Percentiles rank a stretch among this genome's conserved stretches.
Conservation (phyloP, 2,888 invertebrate species). For the Linyphia triangularis region DNA sequence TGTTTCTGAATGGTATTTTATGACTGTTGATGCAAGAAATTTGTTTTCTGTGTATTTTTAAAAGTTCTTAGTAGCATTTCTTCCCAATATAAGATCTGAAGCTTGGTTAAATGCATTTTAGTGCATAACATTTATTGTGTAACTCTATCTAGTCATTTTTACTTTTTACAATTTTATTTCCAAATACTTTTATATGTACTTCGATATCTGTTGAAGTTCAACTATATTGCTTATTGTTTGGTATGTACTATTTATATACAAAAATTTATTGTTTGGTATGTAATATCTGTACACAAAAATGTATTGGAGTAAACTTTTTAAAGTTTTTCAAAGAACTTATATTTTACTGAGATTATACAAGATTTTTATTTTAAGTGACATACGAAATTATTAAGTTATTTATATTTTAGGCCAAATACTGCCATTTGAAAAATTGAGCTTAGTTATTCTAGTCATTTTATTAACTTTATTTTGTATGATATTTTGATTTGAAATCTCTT, state of each 20-base stretch:
- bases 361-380: too few relatives aligned
- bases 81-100: not conserved
- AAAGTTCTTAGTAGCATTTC: not conserved
- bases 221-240: too few relatives aligned
- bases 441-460: not conserved
- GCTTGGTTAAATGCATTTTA: slow-evolving; percentile 8
- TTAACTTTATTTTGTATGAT: not conserved
- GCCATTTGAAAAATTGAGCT: not conserved
- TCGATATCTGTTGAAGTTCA: too few relatives aligned
- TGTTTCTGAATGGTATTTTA: not conserved
- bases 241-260: too few relatives aligned
- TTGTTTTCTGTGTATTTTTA: not conserved
- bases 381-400: too few relatives aligned
- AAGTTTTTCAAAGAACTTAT: too few relatives aligned
- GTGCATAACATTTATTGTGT: not conserved
- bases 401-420: too few relatives aligned
- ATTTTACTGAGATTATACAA: too few relatives aligned
- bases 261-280: too few relatives aligned
- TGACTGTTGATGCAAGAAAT: not conserved
- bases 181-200: too few relatives aligned
- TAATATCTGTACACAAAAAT: too few relatives aligned
- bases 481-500: not conserved
- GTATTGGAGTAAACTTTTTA: too few relatives aligned
- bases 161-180: not conserved
- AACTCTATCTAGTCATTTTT: slow-evolving; percentile 10